These are phyloP conservation scores for Brachionus sp. DNA, from an alignment of 1,140 invertebrate species.

Conservation along the genomic window DNA sequence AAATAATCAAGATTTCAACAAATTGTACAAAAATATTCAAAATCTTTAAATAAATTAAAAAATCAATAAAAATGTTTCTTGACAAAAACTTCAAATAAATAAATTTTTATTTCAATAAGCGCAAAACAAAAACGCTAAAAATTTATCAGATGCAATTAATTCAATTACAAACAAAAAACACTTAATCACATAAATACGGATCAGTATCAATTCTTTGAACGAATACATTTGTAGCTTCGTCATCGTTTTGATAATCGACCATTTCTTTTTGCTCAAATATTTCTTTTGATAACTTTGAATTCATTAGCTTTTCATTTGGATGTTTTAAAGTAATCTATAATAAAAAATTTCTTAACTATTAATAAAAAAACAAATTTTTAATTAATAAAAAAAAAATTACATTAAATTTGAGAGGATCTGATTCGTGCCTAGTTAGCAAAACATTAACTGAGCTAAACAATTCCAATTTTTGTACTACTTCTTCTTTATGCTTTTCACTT, in stretches of 20 bases:
- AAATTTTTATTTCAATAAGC: not conserved
- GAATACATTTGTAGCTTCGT: not conserved
- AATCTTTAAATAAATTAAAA: not conserved
- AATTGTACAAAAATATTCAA: not conserved
- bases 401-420: constrained; percentile 26
- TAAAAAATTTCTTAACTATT: not conserved
- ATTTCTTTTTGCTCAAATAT: not conserved
- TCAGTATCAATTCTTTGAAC: constrained; percentile 43
- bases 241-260: constrained; percentile 19
- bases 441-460: constrained; percentile 27
- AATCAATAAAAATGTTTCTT: not conserved
- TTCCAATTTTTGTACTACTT: not conserved
- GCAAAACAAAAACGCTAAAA: not conserved
- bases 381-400: not conserved
- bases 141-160: not conserved
- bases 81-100: not conserved
- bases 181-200: constrained; percentile 27
- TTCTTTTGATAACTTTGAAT: not conserved
- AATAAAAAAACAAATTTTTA: not conserved
- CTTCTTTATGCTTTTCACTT: constrained; percentile 37
- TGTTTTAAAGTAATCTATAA: constrained; percentile 39
- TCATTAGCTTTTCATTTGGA: not conserved
- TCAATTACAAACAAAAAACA: not conserved
- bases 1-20: not conserved
- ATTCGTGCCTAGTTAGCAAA: not conserved